A percentile compares a stretch with the other conserved stretches of the same genome.
Conservation (phyloP, 2,888 invertebrate genomes). For the Stegana nigrithorax region DNA sequence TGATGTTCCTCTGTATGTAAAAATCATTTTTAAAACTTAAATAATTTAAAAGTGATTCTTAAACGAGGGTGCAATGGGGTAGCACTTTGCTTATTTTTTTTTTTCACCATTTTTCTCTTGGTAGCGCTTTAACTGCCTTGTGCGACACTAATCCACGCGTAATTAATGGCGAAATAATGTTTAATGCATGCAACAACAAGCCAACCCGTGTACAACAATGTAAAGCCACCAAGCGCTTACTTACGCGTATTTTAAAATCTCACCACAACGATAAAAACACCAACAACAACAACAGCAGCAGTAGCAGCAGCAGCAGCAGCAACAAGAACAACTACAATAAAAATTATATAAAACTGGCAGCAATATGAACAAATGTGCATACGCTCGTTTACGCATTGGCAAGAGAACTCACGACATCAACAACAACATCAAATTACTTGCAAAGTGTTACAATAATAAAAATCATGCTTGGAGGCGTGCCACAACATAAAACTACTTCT, state of each 20-base stretch:
- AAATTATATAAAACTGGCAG: not conserved
- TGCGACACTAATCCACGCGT: constrained; percentile 47
- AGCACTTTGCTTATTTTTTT: not conserved
- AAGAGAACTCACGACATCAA: not conserved
- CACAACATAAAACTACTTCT: constrained; percentile 58
- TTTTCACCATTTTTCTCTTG: not conserved
- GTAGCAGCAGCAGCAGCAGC: constrained; percentile 18
- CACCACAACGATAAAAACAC: constrained; percentile 22
- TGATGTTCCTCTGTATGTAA: constrained; percentile 4
- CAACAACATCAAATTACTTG: constrained; percentile 49
- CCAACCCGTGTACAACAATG: not conserved
- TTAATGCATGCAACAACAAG: not conserved
- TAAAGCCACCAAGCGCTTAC: not conserved
- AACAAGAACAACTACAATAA: constrained; percentile 35
- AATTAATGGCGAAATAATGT: constrained; percentile 64
- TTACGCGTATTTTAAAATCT: no score
- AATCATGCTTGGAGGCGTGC: constrained; percentile 62
- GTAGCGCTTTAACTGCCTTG: constrained; percentile 41
- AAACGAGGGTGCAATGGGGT: constrained; percentile 34
- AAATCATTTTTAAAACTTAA: constrained; percentile 21
- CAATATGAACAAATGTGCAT: not conserved
- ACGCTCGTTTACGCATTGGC: not conserved
- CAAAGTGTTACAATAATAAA: constrained; percentile 60
- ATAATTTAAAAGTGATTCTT: constrained; percentile 54
- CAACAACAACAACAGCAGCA: constrained; percentile 28